Evolutionary conservation across 2,888 invertebrate species (phyloP), one percentile per base, ranked within the genome.

Genomic region (Strigamia crassipes): DNA sequence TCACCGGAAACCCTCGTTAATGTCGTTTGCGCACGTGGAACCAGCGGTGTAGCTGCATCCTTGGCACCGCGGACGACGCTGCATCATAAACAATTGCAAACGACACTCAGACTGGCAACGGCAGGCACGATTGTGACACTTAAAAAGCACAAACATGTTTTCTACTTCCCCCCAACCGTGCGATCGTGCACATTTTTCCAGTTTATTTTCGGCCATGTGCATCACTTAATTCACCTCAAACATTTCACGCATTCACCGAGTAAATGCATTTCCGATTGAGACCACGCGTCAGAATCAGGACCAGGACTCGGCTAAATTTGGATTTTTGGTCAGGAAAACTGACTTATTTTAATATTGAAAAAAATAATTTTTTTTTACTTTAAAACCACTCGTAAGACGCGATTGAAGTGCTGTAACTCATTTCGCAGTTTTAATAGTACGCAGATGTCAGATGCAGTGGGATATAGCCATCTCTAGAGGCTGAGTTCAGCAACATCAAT

Each of bases 61-160:
- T 61, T 61, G 61, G 21, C 61, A 18, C 18, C 61, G 1, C 1
- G 61, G 61, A 21, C 61, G 61, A 61, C 18, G n/a, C 3, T 9
- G 21, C 1, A 61, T 21, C 61, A 21, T 61, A 61, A 18, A 61
- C 61, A 61, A 61, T 61, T 61, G 21, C 18, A 61, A 61, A 61
- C 61, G 61, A 61, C 61, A 61, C 21, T 10, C 61, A 61, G 61
- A 61, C 61, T 61, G 61, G 61, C 18, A 61, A 61, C 21, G 61
- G 9, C 61, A n/a, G 5, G 61, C 61, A 61, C 61, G 21, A 61
- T 61, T 61, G 21, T 61, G 61, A 21, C 61, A 61, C 61, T 42
- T 42, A 42, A 42, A 61, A 21, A 61, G 21, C 18, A 61, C 61
- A 61, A 61, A 61, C 61, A 61, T 61, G 61, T 61, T 61, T 21